Conservation (phyloP, 30 jellyfish, hydroid and myxozoan genomes). For the Mastigias papua region DNA sequence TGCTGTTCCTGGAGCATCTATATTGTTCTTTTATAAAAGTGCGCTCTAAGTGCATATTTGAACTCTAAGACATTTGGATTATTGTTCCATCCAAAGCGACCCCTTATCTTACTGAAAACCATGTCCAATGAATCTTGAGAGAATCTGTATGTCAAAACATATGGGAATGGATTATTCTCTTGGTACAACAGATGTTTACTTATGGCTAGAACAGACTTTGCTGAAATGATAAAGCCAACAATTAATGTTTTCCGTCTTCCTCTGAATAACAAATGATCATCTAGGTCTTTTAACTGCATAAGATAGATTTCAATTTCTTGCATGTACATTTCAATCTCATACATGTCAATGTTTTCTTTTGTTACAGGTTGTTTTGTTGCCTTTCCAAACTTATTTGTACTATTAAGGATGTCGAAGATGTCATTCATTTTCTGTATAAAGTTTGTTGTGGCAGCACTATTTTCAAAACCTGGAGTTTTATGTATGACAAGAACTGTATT, state of each 20-base stretch:
- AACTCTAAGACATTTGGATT: constrained; percentile 47
- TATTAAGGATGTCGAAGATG: constrained; percentile 42
- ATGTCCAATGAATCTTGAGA: constrained; percentile 67
- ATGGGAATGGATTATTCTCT: constrained; percentile 6
- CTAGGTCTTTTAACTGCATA: background rate
- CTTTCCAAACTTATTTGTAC: constrained; percentile 55
- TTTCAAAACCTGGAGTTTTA: constrained; percentile 29
- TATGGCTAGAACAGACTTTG: constrained; percentile 35
- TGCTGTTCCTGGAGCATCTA: constrained; percentile 50
- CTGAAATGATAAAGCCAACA: constrained; percentile 15
- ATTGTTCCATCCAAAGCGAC: constrained; percentile 69
- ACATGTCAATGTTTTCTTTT: constrained; percentile 14
- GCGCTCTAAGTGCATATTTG: constrained; percentile 26
- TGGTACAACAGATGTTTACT: background rate
- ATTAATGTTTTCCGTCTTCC: constrained; percentile 31
- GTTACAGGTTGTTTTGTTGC: constrained; percentile 30
- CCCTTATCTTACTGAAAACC: constrained; percentile 56
- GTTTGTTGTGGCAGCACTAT: constrained; percentile 19
- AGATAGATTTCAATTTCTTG: constrained; percentile 21
- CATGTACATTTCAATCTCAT: constrained; percentile 14
- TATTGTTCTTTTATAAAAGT: constrained; percentile 33
- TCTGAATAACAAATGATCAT: background rate
- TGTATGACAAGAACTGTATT: background rate
- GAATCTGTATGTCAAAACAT: constrained; percentile 33
- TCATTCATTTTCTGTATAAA: constrained; percentile 18